A percentile compares a stretch with the other conserved stretches of the same genome.
Conservation (phyloP, 2,888 invertebrate genomes). For the Polydrusus pterygomalis region DNA sequence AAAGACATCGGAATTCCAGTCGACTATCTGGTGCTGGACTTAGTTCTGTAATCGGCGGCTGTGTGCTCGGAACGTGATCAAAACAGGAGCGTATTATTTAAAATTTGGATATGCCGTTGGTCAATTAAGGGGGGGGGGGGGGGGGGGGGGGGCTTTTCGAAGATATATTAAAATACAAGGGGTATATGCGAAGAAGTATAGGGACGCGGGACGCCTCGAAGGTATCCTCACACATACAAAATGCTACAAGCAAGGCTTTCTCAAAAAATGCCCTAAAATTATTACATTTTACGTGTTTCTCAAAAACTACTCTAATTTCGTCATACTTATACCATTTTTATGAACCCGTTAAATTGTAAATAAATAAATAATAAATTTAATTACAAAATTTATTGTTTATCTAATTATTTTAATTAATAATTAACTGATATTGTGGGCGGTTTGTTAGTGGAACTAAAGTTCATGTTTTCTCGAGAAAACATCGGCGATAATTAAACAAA, state of each 20-base stretch:
- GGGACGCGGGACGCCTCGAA: too few relatives aligned
- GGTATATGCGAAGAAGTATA: too few relatives aligned
- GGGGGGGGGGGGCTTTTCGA: too few relatives aligned
- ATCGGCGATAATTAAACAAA: slow-evolving; percentile 6
- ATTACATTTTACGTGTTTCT: too few relatives aligned
- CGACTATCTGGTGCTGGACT: not conserved
- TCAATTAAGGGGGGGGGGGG: too few relatives aligned
- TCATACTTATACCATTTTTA: not conserved
- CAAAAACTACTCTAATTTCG: too few relatives aligned
- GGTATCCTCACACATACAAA: too few relatives aligned
- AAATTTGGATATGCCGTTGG: too few relatives aligned
- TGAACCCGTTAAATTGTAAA: not conserved
- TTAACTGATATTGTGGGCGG: slow-evolving; percentile 18
- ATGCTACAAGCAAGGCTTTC: too few relatives aligned
- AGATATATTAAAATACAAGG: too few relatives aligned
- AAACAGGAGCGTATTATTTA: not conserved
- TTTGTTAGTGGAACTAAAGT: slow-evolving; percentile 12
- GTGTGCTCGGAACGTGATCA: slow-evolving; percentile 13
- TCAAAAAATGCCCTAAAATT: too few relatives aligned
- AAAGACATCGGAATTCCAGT: slow-evolving; percentile 5
- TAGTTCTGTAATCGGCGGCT: not conserved
- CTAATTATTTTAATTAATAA: slow-evolving; percentile 25
- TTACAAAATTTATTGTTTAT: slow-evolving; percentile 24
- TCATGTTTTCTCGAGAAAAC: slow-evolving; percentile 20
- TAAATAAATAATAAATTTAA: slow-evolving; percentile 1